Base-by-base conservation (phyloP, 2,113 vertebrate genomes). In the Nyctereutes procyonoides region DNA sequence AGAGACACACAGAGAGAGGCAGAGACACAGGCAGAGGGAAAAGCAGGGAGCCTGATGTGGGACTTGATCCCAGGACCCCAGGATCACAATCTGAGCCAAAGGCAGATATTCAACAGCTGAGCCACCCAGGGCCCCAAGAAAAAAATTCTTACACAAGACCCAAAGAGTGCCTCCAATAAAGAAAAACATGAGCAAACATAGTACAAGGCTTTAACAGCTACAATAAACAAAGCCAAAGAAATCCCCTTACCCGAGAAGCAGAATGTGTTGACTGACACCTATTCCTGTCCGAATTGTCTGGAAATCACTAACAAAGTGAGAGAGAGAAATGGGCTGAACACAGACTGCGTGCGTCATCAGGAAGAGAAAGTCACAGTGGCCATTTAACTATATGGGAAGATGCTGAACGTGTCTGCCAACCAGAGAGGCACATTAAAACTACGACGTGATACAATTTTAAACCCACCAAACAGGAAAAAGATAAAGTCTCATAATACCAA, bases 321-420 rank as follows among this genome's bases (percentile, higher is more conserved):
- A 20, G 1, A 20, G 77, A 22, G 32, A 88, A 17, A 22, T n/a
- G 43, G 12, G 9, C 20, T 38, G 55, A 14, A 30, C 1, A 0
- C 0, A 11, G 22, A 3, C 43, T 4, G 14, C 2, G 5, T 6
- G 14, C 2, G 5, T 32, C 2, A 28, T 35, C 22, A 48, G 19
- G 28, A 65, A 67, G 19, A 48, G 43, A 48, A 51, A 15, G 10
- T 8, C 32, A 26, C 12, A n/a, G 11, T 1, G 30, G 22, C 16
- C 1, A 0, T 32, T 60, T 9, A 43, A 6, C 26, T 10, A 0
- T 0, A 12, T 1, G 63, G 19, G 22, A 73, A 35, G 67, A 35
- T 16, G 16, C 1, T 15, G 69, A 67, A 1, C 1, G 20, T 77
- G n/a, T 38, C 17, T 26, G 26, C 58, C 15, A 8, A 30, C 22